Evolutionary conservation across 2,888 invertebrate species (phyloP).

Genomic region (Drosophila borborema): DNA sequence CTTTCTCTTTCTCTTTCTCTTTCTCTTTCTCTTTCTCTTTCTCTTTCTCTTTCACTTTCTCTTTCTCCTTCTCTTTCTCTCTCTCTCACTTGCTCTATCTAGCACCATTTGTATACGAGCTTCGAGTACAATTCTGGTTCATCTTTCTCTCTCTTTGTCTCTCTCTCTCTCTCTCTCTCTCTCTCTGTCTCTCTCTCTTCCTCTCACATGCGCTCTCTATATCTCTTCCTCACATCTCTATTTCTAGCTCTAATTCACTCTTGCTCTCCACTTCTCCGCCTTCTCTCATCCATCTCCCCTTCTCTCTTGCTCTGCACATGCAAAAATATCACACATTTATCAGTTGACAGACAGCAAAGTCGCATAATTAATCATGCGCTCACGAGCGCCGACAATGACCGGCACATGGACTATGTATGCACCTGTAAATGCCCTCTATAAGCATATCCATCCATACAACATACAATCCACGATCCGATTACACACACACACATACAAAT

Average conservation of each 20-base stretch:
- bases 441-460: conserved; percentile 12
- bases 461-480: conserved; percentile 45
- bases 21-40: background rate
- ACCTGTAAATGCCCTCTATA: conserved; percentile 38
- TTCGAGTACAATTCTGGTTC: too few species aligned
- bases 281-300: background rate
- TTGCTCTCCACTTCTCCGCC: background rate
- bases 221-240: background rate
- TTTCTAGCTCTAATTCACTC: background rate
- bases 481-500: conserved; percentile 11
- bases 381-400: conserved; percentile 33
- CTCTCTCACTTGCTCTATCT: too few species aligned
- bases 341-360: background rate
- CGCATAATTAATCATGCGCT: conserved; percentile 26
- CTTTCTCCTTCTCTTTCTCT: background rate
- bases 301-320: background rate
- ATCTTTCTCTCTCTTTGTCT: background rate
- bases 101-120: too few species aligned
- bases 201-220: too few species aligned
- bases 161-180: too few species aligned
- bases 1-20: background rate
- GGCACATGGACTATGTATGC: conserved; percentile 36
- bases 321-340: conserved; percentile 5
- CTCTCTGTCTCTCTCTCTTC: background rate
- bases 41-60: background rate